A percentile compares a stretch with the other conserved stretches of the same genome.
These are phyloP conservation scores for Pelecanus crispus DNA, from an alignment of 2,113 vertebrate species.

Conservation along the genomic window DNA sequence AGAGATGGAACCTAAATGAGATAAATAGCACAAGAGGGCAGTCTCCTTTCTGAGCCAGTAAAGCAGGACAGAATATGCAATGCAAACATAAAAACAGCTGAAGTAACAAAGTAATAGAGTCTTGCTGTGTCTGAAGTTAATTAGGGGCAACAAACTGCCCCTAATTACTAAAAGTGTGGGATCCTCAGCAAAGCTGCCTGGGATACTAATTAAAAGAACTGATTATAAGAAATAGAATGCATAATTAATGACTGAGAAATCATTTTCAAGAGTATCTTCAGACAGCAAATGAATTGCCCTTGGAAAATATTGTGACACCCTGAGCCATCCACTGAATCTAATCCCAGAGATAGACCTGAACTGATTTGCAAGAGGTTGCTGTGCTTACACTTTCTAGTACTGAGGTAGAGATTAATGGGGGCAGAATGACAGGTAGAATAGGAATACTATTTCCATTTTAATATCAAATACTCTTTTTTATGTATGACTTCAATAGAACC, in stretches of 20 bases:
- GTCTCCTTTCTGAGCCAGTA: neutral
- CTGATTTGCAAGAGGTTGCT: neutral
- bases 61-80: neutral
- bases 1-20: neutral
- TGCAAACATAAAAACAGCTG: slow-evolving; percentile 12
- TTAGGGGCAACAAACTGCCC: slow-evolving; percentile 49
- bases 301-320: slow-evolving; percentile 1
- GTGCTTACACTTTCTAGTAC: neutral
- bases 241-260: slow-evolving; percentile 49
- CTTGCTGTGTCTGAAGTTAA: slow-evolving; percentile 39
- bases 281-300: slow-evolving; percentile 27
- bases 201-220: slow-evolving; percentile 49
- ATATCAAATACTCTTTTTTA: neutral
- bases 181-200: slow-evolving; percentile 19
- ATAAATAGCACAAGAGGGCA: neutral
- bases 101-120: slow-evolving; percentile 12
- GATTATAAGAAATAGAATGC: slow-evolving; percentile 44
- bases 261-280: slow-evolving; percentile 13
- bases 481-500: neutral
- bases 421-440: neutral
- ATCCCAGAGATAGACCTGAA: neutral
- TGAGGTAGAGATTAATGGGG: neutral
- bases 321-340: slow-evolving; percentile 5
- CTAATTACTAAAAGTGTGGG: slow-evolving; percentile 38
- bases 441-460: neutral